Base-by-base conservation (phyloP, 2,797 vertebrate species). In the Hyperoplus lanceolatus region DNA sequence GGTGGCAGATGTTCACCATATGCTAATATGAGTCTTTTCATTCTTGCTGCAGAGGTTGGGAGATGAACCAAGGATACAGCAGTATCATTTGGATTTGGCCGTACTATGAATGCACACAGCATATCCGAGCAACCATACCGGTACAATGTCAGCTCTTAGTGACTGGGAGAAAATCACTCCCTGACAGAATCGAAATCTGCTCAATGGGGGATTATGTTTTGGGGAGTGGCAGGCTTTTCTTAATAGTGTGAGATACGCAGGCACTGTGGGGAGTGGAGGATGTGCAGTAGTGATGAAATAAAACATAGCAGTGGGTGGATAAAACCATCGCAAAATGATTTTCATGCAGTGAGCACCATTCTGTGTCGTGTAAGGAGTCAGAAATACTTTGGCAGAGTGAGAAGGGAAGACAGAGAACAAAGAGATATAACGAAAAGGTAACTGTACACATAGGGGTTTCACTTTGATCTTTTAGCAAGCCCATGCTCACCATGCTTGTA, bases 1-100 rank as follows among this genome's bases (percentile, higher is more conserved):
- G 94, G 82, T 87, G 94, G 89, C 94, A 82, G 56, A 61, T 70
- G 88, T 85, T 57, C 57, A 72, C 62, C 71, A 58, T 18, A 29
- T 36, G 5, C 29, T 49, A 21, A 61, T 6, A 5, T 9, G 6
- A 3, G 14, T n/a, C 29, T 59, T 75, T 42, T 61, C 15, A 38
- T 21, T 75, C n/a, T 70, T 6, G 76, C 80, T 88, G 85, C 83
- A 85, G 89, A 81, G 79, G 60, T 80, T 73, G 74, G 29, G 4
- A 79, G 64, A 59, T 66, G 51, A 75, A 71, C 18, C 67, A 46
- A 43, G 43, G 56, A 41, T 6, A 13, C 42, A 51, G 6, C 38
- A 18, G 14, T 38, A 70, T 69, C 55, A 57, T 51, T 75, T 43
- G 29, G 50, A 73, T 71, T 41, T 3, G 3, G 38, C 36, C 18